Evolutionary conservation across 2,797 vertebrate genomes (phyloP).

Genomic region (Microchirus variegatus): DNA sequence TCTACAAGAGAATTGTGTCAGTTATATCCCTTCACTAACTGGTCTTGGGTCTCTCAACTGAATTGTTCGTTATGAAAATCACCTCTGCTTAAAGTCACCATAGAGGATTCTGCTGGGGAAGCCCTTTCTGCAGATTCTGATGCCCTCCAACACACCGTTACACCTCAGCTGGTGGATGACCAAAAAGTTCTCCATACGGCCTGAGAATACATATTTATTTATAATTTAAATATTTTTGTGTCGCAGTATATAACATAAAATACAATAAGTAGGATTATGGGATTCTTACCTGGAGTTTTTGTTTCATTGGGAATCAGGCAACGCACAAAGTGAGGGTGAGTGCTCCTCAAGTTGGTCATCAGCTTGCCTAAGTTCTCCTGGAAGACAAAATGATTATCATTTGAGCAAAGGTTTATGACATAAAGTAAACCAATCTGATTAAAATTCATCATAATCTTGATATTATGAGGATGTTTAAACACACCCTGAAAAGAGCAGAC

Average conservation of each 20-base stretch:
- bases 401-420: background rate
- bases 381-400: slow-evolving; percentile 62
- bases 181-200: slow-evolving; percentile 77
- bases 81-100: slow-evolving; percentile 89
- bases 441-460: background rate
- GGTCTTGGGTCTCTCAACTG: background rate
- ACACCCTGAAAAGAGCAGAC: slow-evolving; percentile 84
- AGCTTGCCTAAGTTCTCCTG: slow-evolving; percentile 85
- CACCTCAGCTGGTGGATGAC: slow-evolving; percentile 90
- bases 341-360: slow-evolving; percentile 71
- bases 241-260: background rate
- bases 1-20: slow-evolving; percentile 46
- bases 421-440: background rate
- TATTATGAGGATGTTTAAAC: slow-evolving; percentile 37
- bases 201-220: slow-evolving; percentile 34
- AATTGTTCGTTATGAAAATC: background rate
- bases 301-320: slow-evolving; percentile 91
- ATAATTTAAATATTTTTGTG: background rate
- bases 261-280: background rate
- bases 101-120: slow-evolving; percentile 88
- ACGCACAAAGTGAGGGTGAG: slow-evolving; percentile 91
- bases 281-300: slow-evolving; percentile 84
- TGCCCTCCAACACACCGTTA: slow-evolving; percentile 88
- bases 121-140: slow-evolving; percentile 88
- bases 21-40: too few relatives aligned